Percentiles rank a stretch among this genome's conserved stretches.
Evolutionary conservation across 2,888 invertebrate genomes (phyloP).

Genomic region (Dicyrtoma fusca): DNA sequence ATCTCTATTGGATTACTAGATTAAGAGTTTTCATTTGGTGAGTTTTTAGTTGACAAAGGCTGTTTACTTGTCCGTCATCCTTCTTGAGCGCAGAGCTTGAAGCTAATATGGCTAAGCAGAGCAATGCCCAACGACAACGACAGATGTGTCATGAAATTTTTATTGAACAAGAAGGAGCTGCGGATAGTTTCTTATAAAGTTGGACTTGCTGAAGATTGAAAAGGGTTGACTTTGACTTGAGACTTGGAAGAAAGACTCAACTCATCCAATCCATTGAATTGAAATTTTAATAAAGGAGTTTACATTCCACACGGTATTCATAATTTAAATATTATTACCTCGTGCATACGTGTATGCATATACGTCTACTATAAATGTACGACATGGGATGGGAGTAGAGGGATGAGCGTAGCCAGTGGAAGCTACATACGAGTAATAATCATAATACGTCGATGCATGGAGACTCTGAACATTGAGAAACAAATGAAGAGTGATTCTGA

Average conservation of each 20-base stretch:
- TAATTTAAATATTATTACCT: constrained; percentile 35
- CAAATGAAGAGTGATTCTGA: constrained; percentile 26
- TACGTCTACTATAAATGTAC: constrained; percentile 4
- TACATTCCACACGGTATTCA: constrained; percentile 32
- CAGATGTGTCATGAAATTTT: constrained; percentile 34
- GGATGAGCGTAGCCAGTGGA: too few relatives aligned
- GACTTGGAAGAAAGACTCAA: constrained; percentile 22
- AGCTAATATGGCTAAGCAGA: neutral
- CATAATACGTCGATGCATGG: neutral
- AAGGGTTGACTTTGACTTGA: constrained; percentile 19
- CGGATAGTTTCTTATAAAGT: neutral
- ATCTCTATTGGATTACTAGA: too few relatives aligned
- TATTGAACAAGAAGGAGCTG: constrained; percentile 13
- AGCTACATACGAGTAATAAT: too few relatives aligned
- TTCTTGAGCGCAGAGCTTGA: too few relatives aligned
- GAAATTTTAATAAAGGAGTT: constrained; percentile 34
- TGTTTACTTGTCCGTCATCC: too few relatives aligned
- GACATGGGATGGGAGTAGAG: too few relatives aligned
- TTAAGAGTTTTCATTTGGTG: too few relatives aligned
- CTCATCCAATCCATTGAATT: constrained; percentile 19
- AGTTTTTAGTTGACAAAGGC: too few relatives aligned
- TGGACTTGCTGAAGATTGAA: neutral
- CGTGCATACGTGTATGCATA: neutral
- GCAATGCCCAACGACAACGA: constrained; percentile 5
- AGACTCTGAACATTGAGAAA: neutral